These are phyloP conservation scores for Triops longicaudatus DNA, from an alignment of 1,140 invertebrate genomes.

Conservation along the genomic window DNA sequence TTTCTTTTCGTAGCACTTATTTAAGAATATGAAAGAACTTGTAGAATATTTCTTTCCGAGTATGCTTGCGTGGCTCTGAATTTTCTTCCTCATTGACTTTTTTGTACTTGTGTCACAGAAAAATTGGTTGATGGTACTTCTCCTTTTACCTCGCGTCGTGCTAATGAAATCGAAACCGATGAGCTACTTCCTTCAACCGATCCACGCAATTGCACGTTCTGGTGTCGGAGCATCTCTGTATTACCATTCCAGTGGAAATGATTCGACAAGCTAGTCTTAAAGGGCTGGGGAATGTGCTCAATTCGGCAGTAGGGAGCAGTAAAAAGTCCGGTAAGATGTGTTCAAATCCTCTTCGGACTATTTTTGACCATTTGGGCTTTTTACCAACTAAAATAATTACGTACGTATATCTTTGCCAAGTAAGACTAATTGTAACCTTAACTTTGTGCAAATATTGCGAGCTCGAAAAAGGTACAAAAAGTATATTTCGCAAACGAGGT, in stretches of 20 bases:
- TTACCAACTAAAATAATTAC: not conserved
- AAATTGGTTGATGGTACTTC: not conserved
- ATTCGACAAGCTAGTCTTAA: slow-evolving; percentile 58
- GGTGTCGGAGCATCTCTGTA: slow-evolving; percentile 18
- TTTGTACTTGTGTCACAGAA: not conserved
- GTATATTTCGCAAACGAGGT: no score
- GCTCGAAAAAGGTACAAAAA: no score
- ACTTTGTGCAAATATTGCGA: no score
- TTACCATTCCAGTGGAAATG: slow-evolving; percentile 40
- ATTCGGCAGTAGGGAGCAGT: slow-evolving; percentile 49
- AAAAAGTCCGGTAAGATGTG: slow-evolving; percentile 32
- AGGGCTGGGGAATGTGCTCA: slow-evolving; percentile 55
- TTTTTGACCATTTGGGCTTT: not conserved
- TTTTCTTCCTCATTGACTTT: not conserved
- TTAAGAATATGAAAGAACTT: not conserved
- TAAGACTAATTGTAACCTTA: no score
- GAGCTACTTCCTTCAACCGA: not conserved
- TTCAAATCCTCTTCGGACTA: not conserved
- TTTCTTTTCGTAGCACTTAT: not conserved
- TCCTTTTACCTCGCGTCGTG: not conserved
- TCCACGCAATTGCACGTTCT: slow-evolving; percentile 11
- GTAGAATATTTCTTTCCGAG: not conserved
- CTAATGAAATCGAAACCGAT: not conserved
- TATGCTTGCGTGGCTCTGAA: not conserved
- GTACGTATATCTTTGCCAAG: no score